A percentile compares a stretch with the other conserved stretches of the same genome.
Conservation (phyloP, 2,797 vertebrate species). For the Pyrocephalus nanus region DNA sequence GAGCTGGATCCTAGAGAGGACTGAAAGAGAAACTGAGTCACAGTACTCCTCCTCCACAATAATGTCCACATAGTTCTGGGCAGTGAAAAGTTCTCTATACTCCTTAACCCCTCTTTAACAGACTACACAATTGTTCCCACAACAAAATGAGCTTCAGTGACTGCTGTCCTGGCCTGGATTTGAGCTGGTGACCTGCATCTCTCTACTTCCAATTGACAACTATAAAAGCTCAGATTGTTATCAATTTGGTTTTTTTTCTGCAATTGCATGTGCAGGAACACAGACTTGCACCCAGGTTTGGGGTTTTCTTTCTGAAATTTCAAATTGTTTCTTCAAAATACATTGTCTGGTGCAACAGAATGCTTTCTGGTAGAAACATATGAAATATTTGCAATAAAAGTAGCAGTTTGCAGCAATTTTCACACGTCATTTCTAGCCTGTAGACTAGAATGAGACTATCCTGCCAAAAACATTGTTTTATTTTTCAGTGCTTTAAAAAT, state of each 20-base stretch:
- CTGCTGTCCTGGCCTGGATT: neutral
- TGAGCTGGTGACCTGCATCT: neutral
- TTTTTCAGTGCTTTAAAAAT: neutral
- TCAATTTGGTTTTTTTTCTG: neutral
- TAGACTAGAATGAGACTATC: neutral
- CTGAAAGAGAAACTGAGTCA: neutral
- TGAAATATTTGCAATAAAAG: conserved; percentile 1
- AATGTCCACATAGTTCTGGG: neutral
- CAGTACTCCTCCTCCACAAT: neutral
- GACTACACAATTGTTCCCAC: neutral
- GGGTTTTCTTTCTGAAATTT: neutral
- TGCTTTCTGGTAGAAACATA: neutral
- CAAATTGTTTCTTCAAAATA: neutral
- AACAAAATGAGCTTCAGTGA: neutral
- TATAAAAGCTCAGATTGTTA: neutral
- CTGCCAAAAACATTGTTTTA: neutral
- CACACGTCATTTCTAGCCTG: neutral
- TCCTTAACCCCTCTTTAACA: neutral
- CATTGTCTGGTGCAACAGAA: neutral
- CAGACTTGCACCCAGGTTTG: neutral
- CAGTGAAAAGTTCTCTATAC: neutral
- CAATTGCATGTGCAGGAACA: neutral
- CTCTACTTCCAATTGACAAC: neutral
- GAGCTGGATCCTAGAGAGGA: neutral
- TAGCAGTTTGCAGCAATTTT: neutral